These are phyloP conservation scores for Hirtodrosophila alboralis DNA, from an alignment of 2,888 invertebrate genomes.

Conservation along the genomic window DNA sequence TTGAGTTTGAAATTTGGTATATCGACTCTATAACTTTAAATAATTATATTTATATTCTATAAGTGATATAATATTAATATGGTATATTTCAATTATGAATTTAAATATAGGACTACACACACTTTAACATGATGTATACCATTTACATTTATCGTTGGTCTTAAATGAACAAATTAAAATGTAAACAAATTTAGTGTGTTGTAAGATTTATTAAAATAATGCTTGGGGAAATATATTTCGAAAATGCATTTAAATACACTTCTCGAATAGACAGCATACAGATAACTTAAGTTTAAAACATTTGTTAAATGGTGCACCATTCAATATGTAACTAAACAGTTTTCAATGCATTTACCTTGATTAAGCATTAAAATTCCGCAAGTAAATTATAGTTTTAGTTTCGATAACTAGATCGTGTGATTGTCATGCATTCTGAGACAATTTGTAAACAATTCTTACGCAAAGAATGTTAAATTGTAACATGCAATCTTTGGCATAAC, in stretches of 20 bases:
- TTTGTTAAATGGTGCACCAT: conserved; percentile 48
- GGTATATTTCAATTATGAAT: no score
- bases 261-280: conserved; percentile 10
- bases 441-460: conserved; percentile 49
- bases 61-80: no score
- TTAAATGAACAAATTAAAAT: background rate
- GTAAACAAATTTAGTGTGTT: background rate
- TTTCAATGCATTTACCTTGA: conserved; percentile 30
- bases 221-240: conserved; percentile 21
- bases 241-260: conserved; percentile 26
- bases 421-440: conserved; percentile 31
- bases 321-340: conserved; percentile 5
- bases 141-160: no score
- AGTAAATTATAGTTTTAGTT: conserved; percentile 2
- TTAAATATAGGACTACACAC: no score
- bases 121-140: no score
- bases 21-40: no score
- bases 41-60: no score
- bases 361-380: background rate
- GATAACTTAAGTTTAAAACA: conserved; percentile 25
- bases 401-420: conserved; percentile 4
- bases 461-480: conserved; percentile 57
- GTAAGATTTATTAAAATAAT: conserved; percentile 18
- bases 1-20: no score
- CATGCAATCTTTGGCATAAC: conserved; percentile 40